These are phyloP conservation scores for Cathartes aura DNA, from an alignment of 2,113 vertebrate species.

Conservation along the genomic window DNA sequence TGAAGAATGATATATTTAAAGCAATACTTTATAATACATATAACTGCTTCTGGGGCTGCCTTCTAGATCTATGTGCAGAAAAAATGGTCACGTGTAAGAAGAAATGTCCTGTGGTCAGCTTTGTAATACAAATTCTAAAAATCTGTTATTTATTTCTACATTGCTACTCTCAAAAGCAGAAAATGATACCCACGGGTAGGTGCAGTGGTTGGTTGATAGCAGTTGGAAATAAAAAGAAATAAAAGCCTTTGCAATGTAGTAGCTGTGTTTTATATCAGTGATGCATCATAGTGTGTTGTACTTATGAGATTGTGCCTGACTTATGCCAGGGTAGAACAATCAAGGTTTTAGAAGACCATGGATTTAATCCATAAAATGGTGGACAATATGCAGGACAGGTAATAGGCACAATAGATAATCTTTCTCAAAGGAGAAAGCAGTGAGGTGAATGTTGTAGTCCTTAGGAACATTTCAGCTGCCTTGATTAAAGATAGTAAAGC, in stretches of 20 bases:
- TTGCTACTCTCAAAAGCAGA: not conserved
- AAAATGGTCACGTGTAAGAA: not conserved
- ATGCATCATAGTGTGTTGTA: not conserved
- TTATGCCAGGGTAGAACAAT: not conserved
- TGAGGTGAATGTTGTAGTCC: not conserved
- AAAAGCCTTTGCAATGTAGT: constrained; percentile 6
- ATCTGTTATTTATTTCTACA: constrained; percentile 6
- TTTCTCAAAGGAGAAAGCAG: not conserved
- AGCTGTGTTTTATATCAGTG: not conserved
- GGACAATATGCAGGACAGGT: not conserved
- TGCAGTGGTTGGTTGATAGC: constrained; percentile 17
- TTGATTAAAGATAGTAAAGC: not conserved
- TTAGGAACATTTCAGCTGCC: not conserved
- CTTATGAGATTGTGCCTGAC: not conserved
- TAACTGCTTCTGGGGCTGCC: not conserved
- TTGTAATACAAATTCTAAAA: constrained; percentile 15
- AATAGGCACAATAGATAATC: not conserved
- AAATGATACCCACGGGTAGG: not conserved
- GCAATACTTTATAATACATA: not conserved
- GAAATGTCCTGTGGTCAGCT: constrained; percentile 3
- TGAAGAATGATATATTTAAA: not conserved
- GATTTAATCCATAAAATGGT: not conserved
- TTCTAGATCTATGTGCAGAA: not conserved
- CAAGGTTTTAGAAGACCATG: not conserved
- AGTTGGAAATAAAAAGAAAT: constrained; percentile 37